phyloP scores from a whole-genome alignment of 2,888 invertebrate species.

The Dicycla oo region DNA sequence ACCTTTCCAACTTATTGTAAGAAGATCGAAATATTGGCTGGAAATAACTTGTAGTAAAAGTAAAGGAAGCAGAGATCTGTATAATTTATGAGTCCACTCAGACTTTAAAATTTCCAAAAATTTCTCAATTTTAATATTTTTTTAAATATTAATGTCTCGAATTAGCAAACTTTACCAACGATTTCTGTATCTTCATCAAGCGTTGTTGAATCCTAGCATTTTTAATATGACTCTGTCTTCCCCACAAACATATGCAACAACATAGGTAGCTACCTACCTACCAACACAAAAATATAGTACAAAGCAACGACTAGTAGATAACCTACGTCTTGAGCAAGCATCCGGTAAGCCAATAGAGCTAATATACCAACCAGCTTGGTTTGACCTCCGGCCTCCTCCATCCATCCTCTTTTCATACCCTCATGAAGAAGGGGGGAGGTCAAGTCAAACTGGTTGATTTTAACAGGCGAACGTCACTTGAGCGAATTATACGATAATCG shows the following conservation, averaged over 20 bases:
- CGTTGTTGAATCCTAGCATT: not conserved
- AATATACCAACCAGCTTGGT: conserved; percentile 81
- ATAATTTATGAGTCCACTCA: not conserved
- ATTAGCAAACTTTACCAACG: not conserved
- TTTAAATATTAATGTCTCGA: too few relatives aligned
- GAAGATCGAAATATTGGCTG: too few relatives aligned
- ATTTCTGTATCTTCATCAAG: not conserved
- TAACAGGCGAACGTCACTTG: conserved; percentile 85
- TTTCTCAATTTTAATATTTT: not conserved
- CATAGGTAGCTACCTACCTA: conserved; percentile 38
- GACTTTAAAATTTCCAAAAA: not conserved
- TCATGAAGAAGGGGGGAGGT: conserved; percentile 69
- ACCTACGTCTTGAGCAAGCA: conserved; percentile 86
- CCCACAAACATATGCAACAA: conserved; percentile 32
- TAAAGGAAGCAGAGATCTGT: too few relatives aligned
- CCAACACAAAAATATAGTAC: conserved; percentile 67
- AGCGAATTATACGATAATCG: conserved; percentile 88
- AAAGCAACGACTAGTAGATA: conserved; percentile 66
- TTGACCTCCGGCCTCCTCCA: conserved; percentile 70
- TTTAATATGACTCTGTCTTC: not conserved
- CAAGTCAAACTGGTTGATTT: conserved; percentile 73
- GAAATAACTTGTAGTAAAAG: too few relatives aligned
- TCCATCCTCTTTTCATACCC: conserved; percentile 57
- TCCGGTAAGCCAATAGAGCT: conserved; percentile 87
- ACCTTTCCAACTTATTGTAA: too few relatives aligned